Conservation (phyloP, 1,140 invertebrate genomes). For the Trichogramma pretiosum region DNA sequence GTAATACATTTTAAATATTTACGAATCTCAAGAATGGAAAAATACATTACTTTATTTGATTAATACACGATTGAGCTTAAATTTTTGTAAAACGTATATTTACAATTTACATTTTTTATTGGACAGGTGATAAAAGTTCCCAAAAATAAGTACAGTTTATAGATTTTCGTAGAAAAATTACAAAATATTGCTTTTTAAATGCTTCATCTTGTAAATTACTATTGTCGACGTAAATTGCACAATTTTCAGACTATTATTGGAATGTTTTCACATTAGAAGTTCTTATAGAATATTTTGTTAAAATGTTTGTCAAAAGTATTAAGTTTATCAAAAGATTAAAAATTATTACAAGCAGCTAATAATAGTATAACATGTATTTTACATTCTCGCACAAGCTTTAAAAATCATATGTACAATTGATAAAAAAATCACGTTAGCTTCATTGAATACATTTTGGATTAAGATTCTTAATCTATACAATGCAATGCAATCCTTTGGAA, state of each 20-base stretch:
- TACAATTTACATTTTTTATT: conserved; percentile 11
- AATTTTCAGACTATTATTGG: conserved; percentile 7
- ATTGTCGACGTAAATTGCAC: conserved; percentile 10
- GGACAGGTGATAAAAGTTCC: conserved; percentile 8
- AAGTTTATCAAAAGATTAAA: too few relatives aligned
- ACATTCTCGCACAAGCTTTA: too few relatives aligned
- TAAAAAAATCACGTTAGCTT: too few relatives aligned
- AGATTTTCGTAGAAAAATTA: conserved; percentile 6
- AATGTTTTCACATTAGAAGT: too few relatives aligned
- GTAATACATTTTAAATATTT: conserved; percentile 6
- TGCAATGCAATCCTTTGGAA: conserved; percentile 11
- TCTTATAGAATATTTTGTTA: too few relatives aligned
- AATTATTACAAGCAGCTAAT: too few relatives aligned
- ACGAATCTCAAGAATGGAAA: conserved; percentile 11
- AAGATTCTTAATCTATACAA: conserved; percentile 4
- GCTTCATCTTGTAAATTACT: background rate
- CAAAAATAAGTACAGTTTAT: conserved; percentile 11
- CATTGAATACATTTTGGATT: too few relatives aligned
- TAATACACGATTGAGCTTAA: conserved; percentile 1
- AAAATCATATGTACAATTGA: too few relatives aligned
- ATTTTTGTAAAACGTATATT: background rate
- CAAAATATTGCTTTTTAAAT: conserved; percentile 8
- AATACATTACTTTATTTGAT: background rate
- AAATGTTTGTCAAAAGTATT: too few relatives aligned
- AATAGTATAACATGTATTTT: too few relatives aligned